Evolutionary conservation across 2,888 invertebrate species (phyloP).

Genomic region (Blera fallax): DNA sequence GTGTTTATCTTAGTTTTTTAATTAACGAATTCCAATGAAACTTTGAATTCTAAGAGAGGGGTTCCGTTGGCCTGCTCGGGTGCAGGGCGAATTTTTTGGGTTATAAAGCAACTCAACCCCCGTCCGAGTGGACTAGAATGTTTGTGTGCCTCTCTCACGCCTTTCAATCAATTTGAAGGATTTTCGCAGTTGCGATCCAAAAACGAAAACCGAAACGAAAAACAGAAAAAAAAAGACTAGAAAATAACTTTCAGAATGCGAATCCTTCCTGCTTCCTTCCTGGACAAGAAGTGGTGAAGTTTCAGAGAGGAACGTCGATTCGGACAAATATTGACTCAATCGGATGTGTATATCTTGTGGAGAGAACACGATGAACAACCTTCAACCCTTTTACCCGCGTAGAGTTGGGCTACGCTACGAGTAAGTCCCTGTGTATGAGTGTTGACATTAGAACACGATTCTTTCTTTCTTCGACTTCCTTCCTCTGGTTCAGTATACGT

Average conservation of each 20-base stretch:
- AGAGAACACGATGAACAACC: conserved; percentile 32
- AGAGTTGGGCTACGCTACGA: background rate
- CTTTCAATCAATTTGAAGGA: conserved; percentile 63
- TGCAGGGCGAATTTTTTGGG: conserved; percentile 44
- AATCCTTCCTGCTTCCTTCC: conserved; percentile 68
- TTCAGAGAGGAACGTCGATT: conserved; percentile 55
- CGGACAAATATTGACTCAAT: conserved; percentile 69
- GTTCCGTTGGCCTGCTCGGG: conserved; percentile 25
- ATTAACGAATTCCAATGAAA: conserved; percentile 70
- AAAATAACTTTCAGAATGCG: conserved; percentile 46
- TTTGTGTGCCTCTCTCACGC: conserved; percentile 51
- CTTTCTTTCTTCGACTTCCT: conserved; percentile 55
- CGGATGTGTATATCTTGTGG: conserved; percentile 66
- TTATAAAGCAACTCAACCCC: background rate
- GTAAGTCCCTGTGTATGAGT: background rate
- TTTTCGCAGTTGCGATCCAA: background rate
- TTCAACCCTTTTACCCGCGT: conserved; percentile 51
- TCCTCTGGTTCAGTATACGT: background rate
- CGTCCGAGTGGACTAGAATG: conserved; percentile 4
- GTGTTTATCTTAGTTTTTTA: conserved; percentile 70
- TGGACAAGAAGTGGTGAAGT: conserved; percentile 21
- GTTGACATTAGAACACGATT: conserved; percentile 67
- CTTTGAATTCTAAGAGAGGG: conserved; percentile 47
- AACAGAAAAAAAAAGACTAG: too few relatives aligned
- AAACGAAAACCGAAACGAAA: background rate